Evolutionary conservation across 2,113 vertebrate genomes (phyloP).

Genomic region (Junco hyemalis): DNA sequence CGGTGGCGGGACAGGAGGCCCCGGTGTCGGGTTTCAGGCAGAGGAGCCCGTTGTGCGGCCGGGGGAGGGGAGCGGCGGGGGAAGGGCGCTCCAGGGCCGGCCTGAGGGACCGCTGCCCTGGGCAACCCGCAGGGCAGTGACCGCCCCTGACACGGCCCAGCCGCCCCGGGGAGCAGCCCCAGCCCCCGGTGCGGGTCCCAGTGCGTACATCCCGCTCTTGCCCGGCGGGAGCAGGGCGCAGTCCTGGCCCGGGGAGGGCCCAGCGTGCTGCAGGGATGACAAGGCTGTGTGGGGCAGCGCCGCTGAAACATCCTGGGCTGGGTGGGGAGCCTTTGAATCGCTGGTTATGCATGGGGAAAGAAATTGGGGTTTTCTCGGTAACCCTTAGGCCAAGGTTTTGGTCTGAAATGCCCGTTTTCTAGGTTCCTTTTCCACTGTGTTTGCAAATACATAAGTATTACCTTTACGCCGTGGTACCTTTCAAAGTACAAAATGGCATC

Average conservation of each 20-base stretch:
- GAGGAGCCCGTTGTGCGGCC: background rate
- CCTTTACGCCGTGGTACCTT: fast-evolving
- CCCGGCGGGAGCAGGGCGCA: no score
- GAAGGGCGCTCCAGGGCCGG: background rate
- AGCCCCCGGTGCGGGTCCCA: fast-evolving
- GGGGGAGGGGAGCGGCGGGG: background rate
- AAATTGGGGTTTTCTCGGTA: fast-evolving
- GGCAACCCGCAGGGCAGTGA: fast-evolving
- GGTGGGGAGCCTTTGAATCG: no score
- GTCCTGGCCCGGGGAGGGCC: fast-evolving
- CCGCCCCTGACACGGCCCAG: fast-evolving
- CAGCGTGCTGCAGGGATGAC: fast-evolving
- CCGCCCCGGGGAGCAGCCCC: fast-evolving
- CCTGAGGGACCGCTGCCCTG: fast-evolving
- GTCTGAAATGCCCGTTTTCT: background rate
- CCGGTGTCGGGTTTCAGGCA: background rate
- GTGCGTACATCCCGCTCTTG: fast-evolving
- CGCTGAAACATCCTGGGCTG: background rate
- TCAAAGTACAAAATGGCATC: background rate
- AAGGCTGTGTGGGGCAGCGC: background rate
- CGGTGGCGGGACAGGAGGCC: background rate
- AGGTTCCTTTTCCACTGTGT: fast-evolving
- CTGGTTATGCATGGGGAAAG: fast-evolving
- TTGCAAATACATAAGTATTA: background rate
- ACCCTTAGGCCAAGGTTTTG: background rate